phyloP scores from a whole-genome alignment of 1,140 invertebrate species.

The fruit fly (Drosophila melanogaster) region DNA sequence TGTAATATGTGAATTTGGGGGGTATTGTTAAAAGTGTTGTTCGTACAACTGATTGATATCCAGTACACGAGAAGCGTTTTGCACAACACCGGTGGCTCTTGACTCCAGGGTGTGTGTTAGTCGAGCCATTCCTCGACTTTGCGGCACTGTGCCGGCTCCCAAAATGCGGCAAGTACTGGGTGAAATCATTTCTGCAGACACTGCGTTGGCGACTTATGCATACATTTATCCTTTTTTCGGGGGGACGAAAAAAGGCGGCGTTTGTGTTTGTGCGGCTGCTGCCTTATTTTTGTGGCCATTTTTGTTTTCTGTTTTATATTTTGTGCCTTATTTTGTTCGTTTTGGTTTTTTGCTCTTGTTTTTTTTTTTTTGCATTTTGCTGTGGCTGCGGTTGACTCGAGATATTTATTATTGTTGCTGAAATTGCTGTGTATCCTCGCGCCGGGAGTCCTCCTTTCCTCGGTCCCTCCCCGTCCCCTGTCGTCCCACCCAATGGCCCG shows the following conservation, averaged over 20 bases:
- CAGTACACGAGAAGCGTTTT: background rate
- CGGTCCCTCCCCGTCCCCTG: too few relatives aligned
- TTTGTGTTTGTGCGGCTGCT: conserved; percentile 31
- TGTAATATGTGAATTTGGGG: too few relatives aligned
- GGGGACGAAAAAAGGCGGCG: background rate
- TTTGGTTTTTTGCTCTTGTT: conserved; percentile 17
- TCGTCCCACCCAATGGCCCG: too few relatives aligned
- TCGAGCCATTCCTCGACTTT: background rate
- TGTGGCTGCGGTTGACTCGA: conserved; percentile 77
- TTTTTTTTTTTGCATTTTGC: conserved; percentile 52
- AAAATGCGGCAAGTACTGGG: conserved; percentile 34
- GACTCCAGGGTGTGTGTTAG: too few relatives aligned
- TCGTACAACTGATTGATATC: background rate
- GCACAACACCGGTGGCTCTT: background rate
- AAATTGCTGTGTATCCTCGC: conserved; percentile 76
- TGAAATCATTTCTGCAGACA: conserved; percentile 61
- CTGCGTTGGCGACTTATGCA: conserved; percentile 66
- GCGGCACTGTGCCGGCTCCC: conserved; percentile 18
- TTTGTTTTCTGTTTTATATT: conserved; percentile 22
- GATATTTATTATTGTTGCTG: conserved; percentile 82
- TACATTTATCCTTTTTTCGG: conserved; percentile 55
- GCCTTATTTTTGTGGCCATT: conserved; percentile 10
- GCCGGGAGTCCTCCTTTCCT: conserved; percentile 25
- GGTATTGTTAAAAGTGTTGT: background rate
- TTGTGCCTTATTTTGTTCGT: background rate